These are phyloP conservation scores for Lepilemur septentrionalis DNA, from an alignment of 2,797 vertebrate genomes.

Conservation along the genomic window DNA sequence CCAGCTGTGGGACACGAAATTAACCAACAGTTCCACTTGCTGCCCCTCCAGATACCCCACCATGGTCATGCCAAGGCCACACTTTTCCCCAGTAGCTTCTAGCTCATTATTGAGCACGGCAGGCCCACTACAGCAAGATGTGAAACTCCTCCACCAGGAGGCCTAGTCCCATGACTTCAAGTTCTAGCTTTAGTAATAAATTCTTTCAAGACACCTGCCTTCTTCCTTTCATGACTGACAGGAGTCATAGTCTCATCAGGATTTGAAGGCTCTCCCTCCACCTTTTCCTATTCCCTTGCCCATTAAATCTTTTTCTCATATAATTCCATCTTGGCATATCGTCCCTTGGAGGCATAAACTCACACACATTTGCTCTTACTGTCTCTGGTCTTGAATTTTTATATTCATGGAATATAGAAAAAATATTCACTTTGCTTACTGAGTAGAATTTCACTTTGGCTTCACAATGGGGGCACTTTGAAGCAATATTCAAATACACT, in stretches of 20 bases:
- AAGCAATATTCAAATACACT: not conserved
- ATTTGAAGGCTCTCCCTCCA: not conserved
- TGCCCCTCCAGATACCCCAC: not conserved
- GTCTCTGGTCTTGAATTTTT: not conserved
- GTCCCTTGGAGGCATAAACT: not conserved
- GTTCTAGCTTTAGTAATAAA: not conserved
- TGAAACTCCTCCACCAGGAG: not conserved
- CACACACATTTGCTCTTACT: not conserved
- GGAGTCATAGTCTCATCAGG: not conserved
- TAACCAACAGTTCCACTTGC: not conserved
- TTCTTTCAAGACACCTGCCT: not conserved
- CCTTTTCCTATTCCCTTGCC: not conserved
- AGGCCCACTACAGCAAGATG: rapidly evolving
- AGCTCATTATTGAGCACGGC: not conserved
- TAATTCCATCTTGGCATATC: not conserved
- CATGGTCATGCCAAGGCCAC: not conserved
- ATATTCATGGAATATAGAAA: not conserved
- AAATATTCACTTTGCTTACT: not conserved
- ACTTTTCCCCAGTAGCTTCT: not conserved
- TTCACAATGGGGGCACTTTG: not conserved
- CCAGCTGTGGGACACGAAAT: too few species aligned
- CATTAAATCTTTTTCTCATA: not conserved
- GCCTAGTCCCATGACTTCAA: not conserved
- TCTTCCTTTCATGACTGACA: not conserved
- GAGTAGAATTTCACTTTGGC: not conserved